Conservation (phyloP, 2,888 invertebrate species). For the Zeuzera pyrina region DNA sequence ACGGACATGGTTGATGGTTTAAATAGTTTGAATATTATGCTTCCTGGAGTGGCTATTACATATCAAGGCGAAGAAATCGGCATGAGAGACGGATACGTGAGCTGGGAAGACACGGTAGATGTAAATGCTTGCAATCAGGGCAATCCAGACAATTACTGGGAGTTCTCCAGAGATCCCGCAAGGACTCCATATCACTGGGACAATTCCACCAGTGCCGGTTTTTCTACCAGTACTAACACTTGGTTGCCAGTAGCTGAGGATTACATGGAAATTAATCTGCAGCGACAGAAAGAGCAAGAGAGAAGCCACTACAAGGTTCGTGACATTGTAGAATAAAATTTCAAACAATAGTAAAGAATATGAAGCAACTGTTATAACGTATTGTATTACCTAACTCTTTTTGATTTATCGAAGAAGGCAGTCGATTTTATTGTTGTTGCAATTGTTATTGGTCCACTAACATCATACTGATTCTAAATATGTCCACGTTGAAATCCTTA, state of each 20-base stretch:
- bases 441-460: no score
- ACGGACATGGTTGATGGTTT: slow-evolving; percentile 77
- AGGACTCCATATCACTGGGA: slow-evolving; percentile 80
- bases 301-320: slow-evolving; percentile 68
- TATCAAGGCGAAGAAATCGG: slow-evolving; percentile 90
- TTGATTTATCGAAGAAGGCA: no score
- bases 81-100: slow-evolving; percentile 75
- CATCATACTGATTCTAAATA: no score
- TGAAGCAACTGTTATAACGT: no score
- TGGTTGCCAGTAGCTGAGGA: slow-evolving; percentile 81
- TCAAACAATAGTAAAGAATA: no score
- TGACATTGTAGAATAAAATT: no score
- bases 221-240: slow-evolving; percentile 66
- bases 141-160: slow-evolving; percentile 58
- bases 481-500: no score
- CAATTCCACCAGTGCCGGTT: slow-evolving; percentile 70
- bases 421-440: no score
- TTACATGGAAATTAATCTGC: slow-evolving; percentile 72
- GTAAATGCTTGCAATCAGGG: slow-evolving; percentile 71
- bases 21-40: slow-evolving; percentile 77
- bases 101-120: slow-evolving; percentile 73
- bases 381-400: no score
- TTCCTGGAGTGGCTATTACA: slow-evolving; percentile 85
- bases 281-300: slow-evolving; percentile 53
- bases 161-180: slow-evolving; percentile 73